Percentiles rank a stretch among this genome's conserved stretches.
These are phyloP conservation scores for Sporophila hypoxantha DNA, from an alignment of 2,113 vertebrate genomes.

Conservation along the genomic window DNA sequence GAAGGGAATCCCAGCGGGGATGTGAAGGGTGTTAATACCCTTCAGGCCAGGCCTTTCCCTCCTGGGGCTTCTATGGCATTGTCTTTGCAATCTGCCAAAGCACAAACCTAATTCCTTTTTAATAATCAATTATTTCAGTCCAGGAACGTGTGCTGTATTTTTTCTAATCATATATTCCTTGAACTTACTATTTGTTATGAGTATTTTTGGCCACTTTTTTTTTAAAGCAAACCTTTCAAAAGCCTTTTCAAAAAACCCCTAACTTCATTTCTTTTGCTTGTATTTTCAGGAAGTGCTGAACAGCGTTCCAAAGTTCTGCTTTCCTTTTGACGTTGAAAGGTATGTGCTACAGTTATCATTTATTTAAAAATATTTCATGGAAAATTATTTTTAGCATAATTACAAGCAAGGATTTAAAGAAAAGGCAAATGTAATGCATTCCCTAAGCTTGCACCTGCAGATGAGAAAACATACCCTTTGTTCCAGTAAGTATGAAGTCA, in stretches of 20 bases:
- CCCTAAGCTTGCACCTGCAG: background rate
- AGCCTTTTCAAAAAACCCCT: background rate
- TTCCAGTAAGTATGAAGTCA: background rate
- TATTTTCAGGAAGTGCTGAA: conserved; percentile 88
- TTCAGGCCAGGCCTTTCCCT: conserved; percentile 83
- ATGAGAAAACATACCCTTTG: background rate
- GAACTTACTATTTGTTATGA: background rate
- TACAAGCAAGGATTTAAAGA: background rate
- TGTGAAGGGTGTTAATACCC: conserved; percentile 92
- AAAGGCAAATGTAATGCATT: background rate
- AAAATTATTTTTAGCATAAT: background rate
- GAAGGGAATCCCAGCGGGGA: conserved; percentile 86
- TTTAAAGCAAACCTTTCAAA: background rate
- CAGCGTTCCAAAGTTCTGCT: conserved; percentile 96
- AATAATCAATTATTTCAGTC: conserved; percentile 94
- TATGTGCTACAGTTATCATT: conserved; percentile 50
- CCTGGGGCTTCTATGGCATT: conserved; percentile 86
- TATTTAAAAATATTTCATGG: background rate
- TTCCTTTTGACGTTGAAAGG: conserved; percentile 96
- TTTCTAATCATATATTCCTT: conserved; percentile 23
- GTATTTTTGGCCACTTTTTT: background rate
- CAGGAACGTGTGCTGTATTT: conserved; percentile 63
- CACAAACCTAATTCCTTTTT: conserved; percentile 80
- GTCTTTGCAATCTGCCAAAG: conserved; percentile 93
- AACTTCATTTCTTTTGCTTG: conserved; percentile 35